These are phyloP conservation scores for Lysandra coridon DNA, from an alignment of 2,888 invertebrate species.

Conservation along the genomic window DNA sequence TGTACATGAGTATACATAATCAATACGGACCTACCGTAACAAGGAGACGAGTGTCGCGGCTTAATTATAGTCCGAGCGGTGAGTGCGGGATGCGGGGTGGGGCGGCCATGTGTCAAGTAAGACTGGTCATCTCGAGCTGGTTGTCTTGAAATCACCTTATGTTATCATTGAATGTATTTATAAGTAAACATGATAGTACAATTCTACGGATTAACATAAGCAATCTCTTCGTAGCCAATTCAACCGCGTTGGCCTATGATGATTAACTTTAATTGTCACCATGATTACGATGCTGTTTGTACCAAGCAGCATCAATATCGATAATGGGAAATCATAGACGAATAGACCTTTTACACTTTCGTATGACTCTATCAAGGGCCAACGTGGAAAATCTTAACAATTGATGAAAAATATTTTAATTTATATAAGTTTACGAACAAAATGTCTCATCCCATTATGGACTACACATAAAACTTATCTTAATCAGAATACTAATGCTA, in stretches of 20 bases:
- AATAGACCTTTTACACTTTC: too few relatives aligned
- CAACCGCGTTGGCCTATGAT: too few relatives aligned
- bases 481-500: neutral
- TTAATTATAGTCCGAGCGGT: conserved; percentile 52
- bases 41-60: conserved; percentile 58
- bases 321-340: too few relatives aligned
- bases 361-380: too few relatives aligned
- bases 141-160: conserved; percentile 1
- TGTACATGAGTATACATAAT: neutral
- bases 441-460: neutral
- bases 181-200: neutral
- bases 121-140: conserved; percentile 33
- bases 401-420: neutral
- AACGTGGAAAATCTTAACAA: too few relatives aligned
- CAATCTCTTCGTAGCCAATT: too few relatives aligned
- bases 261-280: too few relatives aligned
- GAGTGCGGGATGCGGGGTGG: conserved; percentile 4
- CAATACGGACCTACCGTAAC: conserved; percentile 60
- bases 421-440: neutral
- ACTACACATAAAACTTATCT: neutral
- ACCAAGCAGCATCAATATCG: too few relatives aligned
- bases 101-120: conserved; percentile 26
- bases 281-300: too few relatives aligned
- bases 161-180: neutral
- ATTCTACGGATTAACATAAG: too few relatives aligned